These are phyloP conservation scores for Brachionus koreanus DNA, from an alignment of 1,140 invertebrate genomes.

Conservation along the genomic window DNA sequence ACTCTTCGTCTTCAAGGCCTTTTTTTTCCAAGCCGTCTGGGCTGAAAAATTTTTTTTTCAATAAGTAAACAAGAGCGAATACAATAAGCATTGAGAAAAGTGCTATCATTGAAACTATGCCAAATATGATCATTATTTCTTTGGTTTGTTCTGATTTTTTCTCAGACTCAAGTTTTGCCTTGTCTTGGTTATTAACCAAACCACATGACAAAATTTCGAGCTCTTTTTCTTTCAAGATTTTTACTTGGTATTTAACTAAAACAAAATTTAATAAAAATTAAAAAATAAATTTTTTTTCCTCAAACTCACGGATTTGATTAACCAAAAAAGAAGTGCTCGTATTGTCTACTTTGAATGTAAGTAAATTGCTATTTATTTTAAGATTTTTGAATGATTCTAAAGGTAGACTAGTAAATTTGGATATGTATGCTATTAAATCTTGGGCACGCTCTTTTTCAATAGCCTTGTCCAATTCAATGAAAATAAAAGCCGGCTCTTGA, in stretches of 20 bases:
- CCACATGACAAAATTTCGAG: constrained; percentile 17
- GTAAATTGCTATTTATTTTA: not conserved
- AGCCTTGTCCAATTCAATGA: not conserved
- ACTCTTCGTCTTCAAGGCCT: not conserved
- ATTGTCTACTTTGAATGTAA: not conserved
- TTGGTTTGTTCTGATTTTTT: not conserved
- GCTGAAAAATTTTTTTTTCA: constrained; percentile 4
- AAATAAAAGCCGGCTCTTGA: not conserved
- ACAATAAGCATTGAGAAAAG: not conserved
- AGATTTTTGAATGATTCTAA: not conserved
- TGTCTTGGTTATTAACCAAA: not conserved
- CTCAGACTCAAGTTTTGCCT: not conserved
- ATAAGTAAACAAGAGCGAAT: not conserved
- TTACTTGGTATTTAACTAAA: constrained; percentile 12
- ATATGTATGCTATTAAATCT: not conserved
- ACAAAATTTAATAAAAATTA: not conserved
- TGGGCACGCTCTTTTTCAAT: not conserved
- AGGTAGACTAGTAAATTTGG: not conserved
- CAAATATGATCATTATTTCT: constrained; percentile 26
- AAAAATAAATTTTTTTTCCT: not conserved
- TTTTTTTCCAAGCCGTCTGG: not conserved
- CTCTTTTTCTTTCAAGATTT: constrained; percentile 13
- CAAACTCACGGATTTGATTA: not conserved
- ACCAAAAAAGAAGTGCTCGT: not conserved
- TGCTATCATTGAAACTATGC: not conserved